A percentile compares a stretch with the other conserved stretches of the same genome.
Evolutionary conservation across 2,113 vertebrate species (phyloP).

Genomic region (Megaceryle torquata): DNA sequence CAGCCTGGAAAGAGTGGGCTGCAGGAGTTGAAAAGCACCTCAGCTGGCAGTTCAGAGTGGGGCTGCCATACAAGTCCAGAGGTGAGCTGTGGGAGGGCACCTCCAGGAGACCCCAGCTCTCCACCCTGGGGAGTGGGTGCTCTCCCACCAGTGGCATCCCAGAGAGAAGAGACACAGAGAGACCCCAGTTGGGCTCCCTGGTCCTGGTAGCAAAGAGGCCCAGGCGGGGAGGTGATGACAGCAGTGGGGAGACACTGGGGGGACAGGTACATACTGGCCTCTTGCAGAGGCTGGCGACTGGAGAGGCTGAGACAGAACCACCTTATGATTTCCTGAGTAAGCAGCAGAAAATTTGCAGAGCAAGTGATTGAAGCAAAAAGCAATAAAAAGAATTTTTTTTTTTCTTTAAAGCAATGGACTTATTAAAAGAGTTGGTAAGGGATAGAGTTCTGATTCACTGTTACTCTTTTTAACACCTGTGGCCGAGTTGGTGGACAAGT

Average conservation of each 20-base stretch:
- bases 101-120: background rate
- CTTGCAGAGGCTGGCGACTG: background rate
- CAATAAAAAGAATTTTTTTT: background rate
- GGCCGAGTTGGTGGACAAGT: background rate
- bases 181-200: accelerated
- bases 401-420: background rate
- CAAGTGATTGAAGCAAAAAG: background rate
- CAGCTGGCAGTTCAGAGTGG: background rate
- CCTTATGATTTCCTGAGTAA: background rate
- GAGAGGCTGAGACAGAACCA: background rate
- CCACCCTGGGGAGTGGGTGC: background rate
- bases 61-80: background rate
- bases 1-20: background rate
- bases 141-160: background rate
- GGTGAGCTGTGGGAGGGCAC: background rate
- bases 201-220: background rate
- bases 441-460: background rate
- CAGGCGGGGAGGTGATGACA: accelerated
- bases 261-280: background rate
- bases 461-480: background rate
- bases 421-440: background rate
- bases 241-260: background rate
- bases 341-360: background rate
- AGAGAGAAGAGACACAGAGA: background rate
- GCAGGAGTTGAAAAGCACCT: background rate